Base-by-base conservation (phyloP, 2,113 vertebrate genomes). In the Tinamus guttatus region DNA sequence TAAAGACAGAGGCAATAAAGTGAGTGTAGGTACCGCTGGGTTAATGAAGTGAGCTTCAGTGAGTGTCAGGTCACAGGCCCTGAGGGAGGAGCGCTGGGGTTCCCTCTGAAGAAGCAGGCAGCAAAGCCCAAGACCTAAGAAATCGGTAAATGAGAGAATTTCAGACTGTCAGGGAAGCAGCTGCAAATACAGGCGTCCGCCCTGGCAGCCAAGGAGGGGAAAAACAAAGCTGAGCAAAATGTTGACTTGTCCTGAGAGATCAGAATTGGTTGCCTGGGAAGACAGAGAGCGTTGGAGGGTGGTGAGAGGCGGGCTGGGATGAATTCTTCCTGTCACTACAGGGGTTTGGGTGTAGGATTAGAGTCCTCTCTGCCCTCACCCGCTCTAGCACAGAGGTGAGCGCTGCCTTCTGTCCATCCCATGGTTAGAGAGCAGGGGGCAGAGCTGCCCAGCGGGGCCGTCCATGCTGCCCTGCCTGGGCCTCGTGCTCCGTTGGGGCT, bases 11-110 rank as follows among this genome's bases (percentile, higher is more conserved):
- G 82, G 63, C 67, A 38, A 41, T 82, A n/a, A 62, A 85, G 56
- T 2, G 56, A 51, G 78, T 80, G 87, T 22, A 60, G 79, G 41
- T 68, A 56, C 13, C 3, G 27, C 56, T 89, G 3, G 1, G 79
- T 43, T 95, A 84, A 96, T 95, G 90, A 88, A 95, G 82, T 71
- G 76, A 96, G 82, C 85, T 91, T 69, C 47, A 60, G 68, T 7
- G 4, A 77, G 47, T 78, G 68, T 88, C 76, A 81, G 87, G 93
- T 81, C 80, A 78, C 76, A 75, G 87, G 80, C 68, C 81, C 78
- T 0, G 36, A 73, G 91, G 84, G 84, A 89, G 82, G 69, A 85
- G 43, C 3, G 5, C 41, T 1, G 17, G 47, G 56, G 59, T 90
- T 94, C 36, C 94, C 90, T 76, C 87, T 86, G 82, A 93, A 96